phyloP scores from a whole-genome alignment of 2,797 vertebrate species.

The Aeoliscus strigatus region DNA sequence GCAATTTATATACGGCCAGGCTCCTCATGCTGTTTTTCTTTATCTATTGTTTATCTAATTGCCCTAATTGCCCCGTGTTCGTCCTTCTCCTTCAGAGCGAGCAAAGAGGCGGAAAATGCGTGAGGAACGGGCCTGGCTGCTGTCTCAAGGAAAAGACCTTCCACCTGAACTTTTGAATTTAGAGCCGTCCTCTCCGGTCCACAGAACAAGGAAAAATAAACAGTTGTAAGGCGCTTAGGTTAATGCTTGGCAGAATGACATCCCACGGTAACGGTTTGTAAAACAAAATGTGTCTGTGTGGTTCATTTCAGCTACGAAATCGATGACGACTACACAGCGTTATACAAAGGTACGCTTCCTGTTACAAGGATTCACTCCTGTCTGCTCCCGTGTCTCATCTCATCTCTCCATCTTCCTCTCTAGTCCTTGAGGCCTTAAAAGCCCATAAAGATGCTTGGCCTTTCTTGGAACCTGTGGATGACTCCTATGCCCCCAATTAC shows the following conservation, averaged over 20 bases:
- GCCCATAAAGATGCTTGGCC: conserved; percentile 98
- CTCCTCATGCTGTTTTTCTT: conserved; percentile 2
- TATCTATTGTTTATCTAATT: conserved; percentile 20
- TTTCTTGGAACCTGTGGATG: conserved; percentile 96
- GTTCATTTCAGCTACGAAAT: conserved; percentile 84
- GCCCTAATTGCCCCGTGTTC: background rate
- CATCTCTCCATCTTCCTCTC: conserved; percentile 3
- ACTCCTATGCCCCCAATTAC: conserved; percentile 96
- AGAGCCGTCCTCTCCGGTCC: conserved; percentile 85
- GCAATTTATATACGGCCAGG: conserved; percentile 17
- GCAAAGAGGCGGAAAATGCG: conserved; percentile 90
- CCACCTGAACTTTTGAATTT: conserved; percentile 89
- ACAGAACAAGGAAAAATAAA: conserved; percentile 79
- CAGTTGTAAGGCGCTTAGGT: conserved; percentile 80
- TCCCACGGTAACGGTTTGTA: background rate
- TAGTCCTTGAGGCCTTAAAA: conserved; percentile 93
- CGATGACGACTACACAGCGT: conserved; percentile 94
- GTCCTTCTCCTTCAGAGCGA: conserved; percentile 74
- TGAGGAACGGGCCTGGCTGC: conserved; percentile 89
- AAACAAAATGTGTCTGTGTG: conserved; percentile 5
- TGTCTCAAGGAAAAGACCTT: conserved; percentile 92
- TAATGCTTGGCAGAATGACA: background rate
- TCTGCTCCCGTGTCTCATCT: background rate
- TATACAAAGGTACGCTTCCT: conserved; percentile 89
- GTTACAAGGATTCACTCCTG: background rate